A percentile compares a stretch with the other conserved stretches of the same genome.
These are phyloP conservation scores for Eupithecia inturbata DNA, from an alignment of 2,888 invertebrate species.

Conservation along the genomic window DNA sequence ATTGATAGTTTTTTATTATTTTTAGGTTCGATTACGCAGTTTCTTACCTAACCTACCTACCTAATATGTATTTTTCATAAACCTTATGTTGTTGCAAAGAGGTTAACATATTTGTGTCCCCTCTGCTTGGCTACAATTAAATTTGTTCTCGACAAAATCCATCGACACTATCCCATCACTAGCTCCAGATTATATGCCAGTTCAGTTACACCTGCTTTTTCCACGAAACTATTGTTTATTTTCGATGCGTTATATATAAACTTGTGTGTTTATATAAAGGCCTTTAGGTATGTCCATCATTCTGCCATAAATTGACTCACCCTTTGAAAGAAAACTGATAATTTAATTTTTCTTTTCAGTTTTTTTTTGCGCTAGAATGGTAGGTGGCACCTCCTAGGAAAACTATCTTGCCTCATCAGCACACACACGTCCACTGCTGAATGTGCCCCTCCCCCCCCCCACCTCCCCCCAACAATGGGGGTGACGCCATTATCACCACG, in stretches of 20 bases:
- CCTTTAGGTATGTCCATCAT: slow-evolving; percentile 37
- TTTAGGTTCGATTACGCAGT: background rate
- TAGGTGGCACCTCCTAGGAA: too few species aligned
- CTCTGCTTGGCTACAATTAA: background rate
- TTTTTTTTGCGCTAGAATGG: too few species aligned
- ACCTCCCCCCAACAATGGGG: too few species aligned
- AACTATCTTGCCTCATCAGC: too few species aligned
- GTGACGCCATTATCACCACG: too few species aligned
- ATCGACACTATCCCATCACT: slow-evolving; percentile 40
- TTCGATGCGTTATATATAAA: slow-evolving; percentile 43
- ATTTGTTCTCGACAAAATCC: slow-evolving; percentile 16
- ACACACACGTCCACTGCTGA: too few species aligned
- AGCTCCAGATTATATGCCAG: slow-evolving; percentile 33
- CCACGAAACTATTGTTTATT: slow-evolving; percentile 63
- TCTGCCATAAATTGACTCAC: slow-evolving; percentile 4
- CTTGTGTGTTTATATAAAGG: slow-evolving; percentile 29
- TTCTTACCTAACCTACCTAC: too few species aligned
- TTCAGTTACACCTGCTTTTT: slow-evolving; percentile 59
- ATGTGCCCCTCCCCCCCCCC: too few species aligned
- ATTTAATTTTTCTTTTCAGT: background rate
- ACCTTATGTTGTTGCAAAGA: background rate
- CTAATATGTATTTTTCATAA: background rate
- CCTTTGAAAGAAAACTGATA: background rate
- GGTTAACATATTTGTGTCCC: background rate
- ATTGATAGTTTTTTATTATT: background rate